Evolutionary conservation across 2,797 vertebrate species (phyloP).

Genomic region (Podarcis siculus): DNA sequence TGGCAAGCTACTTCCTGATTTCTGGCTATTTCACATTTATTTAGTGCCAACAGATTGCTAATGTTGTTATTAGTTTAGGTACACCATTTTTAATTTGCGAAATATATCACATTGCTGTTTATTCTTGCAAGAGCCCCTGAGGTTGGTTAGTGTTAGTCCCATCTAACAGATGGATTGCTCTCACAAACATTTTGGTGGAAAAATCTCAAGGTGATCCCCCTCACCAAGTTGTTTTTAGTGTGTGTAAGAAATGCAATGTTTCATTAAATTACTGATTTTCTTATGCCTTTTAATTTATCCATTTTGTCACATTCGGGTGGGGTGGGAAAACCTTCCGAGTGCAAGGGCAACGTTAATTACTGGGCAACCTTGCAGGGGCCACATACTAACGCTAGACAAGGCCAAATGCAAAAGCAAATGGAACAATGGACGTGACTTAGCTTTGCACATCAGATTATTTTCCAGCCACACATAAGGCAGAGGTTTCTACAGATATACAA

Average conservation of each 20-base stretch:
- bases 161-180: not conserved
- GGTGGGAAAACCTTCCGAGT: too few relatives aligned
- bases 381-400: too few relatives aligned
- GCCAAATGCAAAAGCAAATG: too few relatives aligned
- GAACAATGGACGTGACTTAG: too few relatives aligned
- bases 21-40: slow-evolving; percentile 3
- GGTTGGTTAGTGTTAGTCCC: not conserved
- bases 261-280: not conserved
- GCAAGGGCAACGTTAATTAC: too few relatives aligned
- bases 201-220: not conserved
- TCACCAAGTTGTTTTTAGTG: not conserved
- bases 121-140: not conserved
- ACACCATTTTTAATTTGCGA: not conserved
- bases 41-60: slow-evolving; percentile 22
- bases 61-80: slow-evolving; percentile 11
- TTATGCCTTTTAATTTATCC: not conserved
- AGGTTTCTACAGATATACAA: too few relatives aligned
- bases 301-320: too few relatives aligned
- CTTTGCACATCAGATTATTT: too few relatives aligned
- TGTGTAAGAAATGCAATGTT: not conserved
- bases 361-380: too few relatives aligned
- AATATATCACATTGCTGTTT: not conserved
- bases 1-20: slow-evolving; percentile 22
- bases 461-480: too few relatives aligned
- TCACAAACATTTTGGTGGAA: not conserved